Conservation (phyloP, 1,140 invertebrate species). For the Hypothenemus hampei region DNA sequence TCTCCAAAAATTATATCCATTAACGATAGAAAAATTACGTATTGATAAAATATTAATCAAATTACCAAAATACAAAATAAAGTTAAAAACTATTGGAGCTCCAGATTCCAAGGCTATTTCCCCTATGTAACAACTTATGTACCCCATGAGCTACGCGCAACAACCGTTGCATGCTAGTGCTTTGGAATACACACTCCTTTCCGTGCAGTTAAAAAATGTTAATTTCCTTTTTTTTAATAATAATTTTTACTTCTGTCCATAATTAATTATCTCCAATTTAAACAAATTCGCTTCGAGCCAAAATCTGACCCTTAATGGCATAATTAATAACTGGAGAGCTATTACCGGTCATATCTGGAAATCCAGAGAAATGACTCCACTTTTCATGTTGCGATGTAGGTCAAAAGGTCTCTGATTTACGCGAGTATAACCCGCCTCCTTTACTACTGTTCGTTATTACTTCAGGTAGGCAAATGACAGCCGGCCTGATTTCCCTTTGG, state of each 20-base stretch:
- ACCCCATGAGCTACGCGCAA: no score
- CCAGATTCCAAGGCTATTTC: no score
- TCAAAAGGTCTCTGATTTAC: slow-evolving; percentile 14
- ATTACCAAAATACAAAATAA: no score
- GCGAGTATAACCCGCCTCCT: not conserved
- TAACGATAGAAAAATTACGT: no score
- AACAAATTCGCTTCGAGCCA: slow-evolving; percentile 5
- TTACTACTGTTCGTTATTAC: not conserved
- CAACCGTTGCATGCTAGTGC: no score
- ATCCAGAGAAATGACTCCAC: slow-evolving; percentile 4
- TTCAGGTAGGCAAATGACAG: slow-evolving; percentile 17
- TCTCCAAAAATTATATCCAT: not conserved
- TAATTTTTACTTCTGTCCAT: not conserved
- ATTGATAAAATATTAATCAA: no score
- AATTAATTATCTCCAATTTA: slow-evolving; percentile 2
- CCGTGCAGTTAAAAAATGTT: no score
- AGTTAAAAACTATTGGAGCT: no score
- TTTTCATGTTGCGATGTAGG: slow-evolving; percentile 9
- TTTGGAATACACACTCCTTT: no score
- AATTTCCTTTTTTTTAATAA: not conserved
- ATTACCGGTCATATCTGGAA: slow-evolving; percentile 15
- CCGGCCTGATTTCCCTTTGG: slow-evolving; percentile 11
- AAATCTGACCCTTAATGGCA: slow-evolving; percentile 16
- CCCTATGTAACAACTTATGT: no score
- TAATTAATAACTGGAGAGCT: slow-evolving; percentile 14